Base-by-base conservation (phyloP, 2,113 vertebrate species). In the Gavia stellata region DNA sequence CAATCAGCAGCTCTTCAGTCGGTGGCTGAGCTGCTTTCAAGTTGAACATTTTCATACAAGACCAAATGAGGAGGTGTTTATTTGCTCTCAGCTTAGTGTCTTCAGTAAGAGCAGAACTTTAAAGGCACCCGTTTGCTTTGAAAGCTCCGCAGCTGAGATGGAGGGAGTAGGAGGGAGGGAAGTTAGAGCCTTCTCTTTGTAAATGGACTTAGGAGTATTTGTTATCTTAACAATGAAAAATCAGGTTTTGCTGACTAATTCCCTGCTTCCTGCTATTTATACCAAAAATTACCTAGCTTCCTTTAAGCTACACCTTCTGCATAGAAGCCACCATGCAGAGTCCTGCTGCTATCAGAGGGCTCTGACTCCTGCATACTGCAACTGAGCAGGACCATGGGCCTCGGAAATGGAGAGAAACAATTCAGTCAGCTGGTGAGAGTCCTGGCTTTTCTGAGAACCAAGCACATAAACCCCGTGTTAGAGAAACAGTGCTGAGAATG, bases 91-190 rank as follows among this genome's bases (percentile, higher is more conserved):
- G 80, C 44, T 91, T 55, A 53, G 73, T 62, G 38, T 86, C 65
- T 94, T 89, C 86, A 66, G 47, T 88, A 73, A 53, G 42, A 86
- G 45, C 71, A 84, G 81, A 90, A 81, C 91, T 95, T 96, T 91
- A 90, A 95, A 96, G 62, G 66, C 33, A 61, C 15, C 20, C 33
- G 24, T 56, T 88, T 96, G 47, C 88, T 97, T 95, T 95, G 94
- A 96, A 96, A 90, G 15, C 55, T 83, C 14, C 0, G 6, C 65
- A 47, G 40, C 33, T 86, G 81, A 84, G 49, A 68, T 94, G 89
- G 50, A 88, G 66, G n/a, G 70, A 81, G 52, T 71, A 59, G 56
- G 61, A 87, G 70, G 47, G 55, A 75, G 70, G 61, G 56, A 85
- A 87, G 49, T 49, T 90, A 26, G 23, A 95, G 58, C 38, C 53